phyloP scores from a whole-genome alignment of 2,888 invertebrate genomes.

The Holacanthella duospinosa region DNA sequence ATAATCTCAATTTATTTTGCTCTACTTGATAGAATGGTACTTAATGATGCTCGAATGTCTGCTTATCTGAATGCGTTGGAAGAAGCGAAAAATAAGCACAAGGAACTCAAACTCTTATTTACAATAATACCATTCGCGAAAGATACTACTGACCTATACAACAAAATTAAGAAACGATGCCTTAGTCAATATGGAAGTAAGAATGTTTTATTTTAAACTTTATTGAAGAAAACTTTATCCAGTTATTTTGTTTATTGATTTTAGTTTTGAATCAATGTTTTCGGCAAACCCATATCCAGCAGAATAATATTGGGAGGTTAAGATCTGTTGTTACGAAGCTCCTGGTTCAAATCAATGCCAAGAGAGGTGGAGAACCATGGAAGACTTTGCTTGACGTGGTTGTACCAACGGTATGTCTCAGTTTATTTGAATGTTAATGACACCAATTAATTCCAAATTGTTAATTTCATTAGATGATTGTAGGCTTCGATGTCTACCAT shows the following conservation, averaged over 20 bases:
- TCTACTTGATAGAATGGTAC: slow-evolving; percentile 1
- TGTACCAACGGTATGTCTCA: neutral
- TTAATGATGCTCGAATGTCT: slow-evolving; percentile 12
- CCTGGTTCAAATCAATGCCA: slow-evolving; percentile 48
- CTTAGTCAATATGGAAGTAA: slow-evolving; percentile 20
- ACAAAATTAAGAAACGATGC: slow-evolving; percentile 16
- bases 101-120: slow-evolving; percentile 13
- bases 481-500: slow-evolving; percentile 66
- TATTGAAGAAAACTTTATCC: neutral
- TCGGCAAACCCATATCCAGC: neutral
- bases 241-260: slow-evolving; percentile 2
- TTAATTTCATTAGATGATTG: slow-evolving; percentile 41
- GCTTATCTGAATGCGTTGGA: slow-evolving; percentile 24
- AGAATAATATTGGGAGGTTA: neutral
- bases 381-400: neutral
- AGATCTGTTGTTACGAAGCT: slow-evolving; percentile 43
- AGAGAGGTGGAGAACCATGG: slow-evolving; percentile 84
- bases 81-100: slow-evolving; percentile 4
- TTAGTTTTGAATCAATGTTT: slow-evolving; percentile 30
- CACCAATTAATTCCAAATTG: too few species aligned
- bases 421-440: too few species aligned
- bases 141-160: slow-evolving; percentile 4
- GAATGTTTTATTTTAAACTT: neutral
- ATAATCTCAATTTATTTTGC: too few species aligned
- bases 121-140: slow-evolving; percentile 15